These are phyloP conservation scores for Dreissena polymorpha DNA, from an alignment of 1,140 invertebrate genomes.

Conservation along the genomic window DNA sequence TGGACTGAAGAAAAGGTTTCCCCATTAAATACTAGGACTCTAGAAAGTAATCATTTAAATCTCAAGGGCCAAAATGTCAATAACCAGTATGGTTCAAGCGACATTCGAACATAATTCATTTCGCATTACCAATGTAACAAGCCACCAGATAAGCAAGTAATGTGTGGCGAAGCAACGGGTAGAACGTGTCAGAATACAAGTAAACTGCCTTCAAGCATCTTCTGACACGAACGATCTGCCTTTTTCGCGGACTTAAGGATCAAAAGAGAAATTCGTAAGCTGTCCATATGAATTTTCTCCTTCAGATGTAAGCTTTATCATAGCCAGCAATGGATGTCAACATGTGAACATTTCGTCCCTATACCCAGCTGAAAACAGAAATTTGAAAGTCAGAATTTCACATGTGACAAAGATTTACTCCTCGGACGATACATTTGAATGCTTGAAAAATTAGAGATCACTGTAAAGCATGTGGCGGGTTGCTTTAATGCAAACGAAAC, in stretches of 20 bases:
- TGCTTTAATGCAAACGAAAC: conserved; percentile 23
- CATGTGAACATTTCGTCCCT: conserved; percentile 20
- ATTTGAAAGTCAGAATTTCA: neutral
- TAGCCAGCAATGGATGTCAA: neutral
- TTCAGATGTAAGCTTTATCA: neutral
- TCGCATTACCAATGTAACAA: neutral
- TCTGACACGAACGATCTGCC: neutral
- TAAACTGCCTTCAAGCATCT: neutral
- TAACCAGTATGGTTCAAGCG: neutral
- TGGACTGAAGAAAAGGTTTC: neutral
- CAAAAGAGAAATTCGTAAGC: neutral
- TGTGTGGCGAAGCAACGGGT: neutral
- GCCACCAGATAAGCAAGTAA: neutral
- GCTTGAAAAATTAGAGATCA: conserved; percentile 5
- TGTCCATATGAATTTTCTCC: neutral
- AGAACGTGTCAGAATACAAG: neutral
- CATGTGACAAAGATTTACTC: conserved; percentile 5
- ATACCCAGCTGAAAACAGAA: conserved; percentile 10
- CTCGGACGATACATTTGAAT: conserved; percentile 16
- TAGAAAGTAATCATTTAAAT: neutral
- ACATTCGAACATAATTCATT: neutral
- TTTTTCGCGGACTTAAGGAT: neutral
- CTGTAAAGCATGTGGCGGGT: conserved; percentile 10
- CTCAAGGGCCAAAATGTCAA: neutral
- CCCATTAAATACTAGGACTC: neutral